Evolutionary conservation across 2,888 invertebrate species (phyloP).

Genomic region (Acronicta aceris): DNA sequence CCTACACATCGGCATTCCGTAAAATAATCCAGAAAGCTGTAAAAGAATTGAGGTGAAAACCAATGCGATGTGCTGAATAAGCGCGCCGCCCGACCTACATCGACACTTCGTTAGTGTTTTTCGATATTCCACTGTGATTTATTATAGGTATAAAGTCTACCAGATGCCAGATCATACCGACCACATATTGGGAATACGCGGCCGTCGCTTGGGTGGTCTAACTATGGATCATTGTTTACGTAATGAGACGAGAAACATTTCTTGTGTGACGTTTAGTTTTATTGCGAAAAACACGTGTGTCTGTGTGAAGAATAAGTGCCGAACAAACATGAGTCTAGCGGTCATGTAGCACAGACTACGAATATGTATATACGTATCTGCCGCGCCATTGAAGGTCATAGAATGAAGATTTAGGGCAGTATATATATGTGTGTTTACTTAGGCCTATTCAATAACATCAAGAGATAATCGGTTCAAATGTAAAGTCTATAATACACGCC

Average conservation of each 20-base stretch:
- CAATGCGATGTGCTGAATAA: constrained; percentile 62
- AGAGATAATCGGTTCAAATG: constrained; percentile 36
- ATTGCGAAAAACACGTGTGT: constrained; percentile 57
- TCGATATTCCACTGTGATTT: constrained; percentile 79
- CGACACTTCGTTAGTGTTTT: constrained; percentile 76
- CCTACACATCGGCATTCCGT: constrained; percentile 50
- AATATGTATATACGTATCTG: constrained; percentile 28
- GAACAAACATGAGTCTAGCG: constrained; percentile 38
- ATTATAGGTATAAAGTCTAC: constrained; percentile 79
- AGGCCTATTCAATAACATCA: constrained; percentile 25
- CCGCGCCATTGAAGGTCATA: constrained; percentile 26
- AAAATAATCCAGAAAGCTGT: constrained; percentile 57
- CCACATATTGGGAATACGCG: constrained; percentile 69
- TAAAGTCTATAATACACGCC: constrained; percentile 20
- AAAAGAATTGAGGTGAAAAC: constrained; percentile 66
- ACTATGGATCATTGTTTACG: constrained; percentile 70
- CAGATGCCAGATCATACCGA: constrained; percentile 76
- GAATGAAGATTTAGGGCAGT: constrained; percentile 21
- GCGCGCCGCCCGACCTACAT: constrained; percentile 73
- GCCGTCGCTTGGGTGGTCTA: constrained; percentile 75
- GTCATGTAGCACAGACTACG: constrained; percentile 27
- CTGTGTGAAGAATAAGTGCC: constrained; percentile 38
- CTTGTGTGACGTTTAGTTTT: constrained; percentile 54
- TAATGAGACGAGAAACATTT: constrained; percentile 56
- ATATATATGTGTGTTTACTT: constrained; percentile 30